phyloP scores from a whole-genome alignment of 2,113 vertebrate species.

The Mustela lutreola region DNA sequence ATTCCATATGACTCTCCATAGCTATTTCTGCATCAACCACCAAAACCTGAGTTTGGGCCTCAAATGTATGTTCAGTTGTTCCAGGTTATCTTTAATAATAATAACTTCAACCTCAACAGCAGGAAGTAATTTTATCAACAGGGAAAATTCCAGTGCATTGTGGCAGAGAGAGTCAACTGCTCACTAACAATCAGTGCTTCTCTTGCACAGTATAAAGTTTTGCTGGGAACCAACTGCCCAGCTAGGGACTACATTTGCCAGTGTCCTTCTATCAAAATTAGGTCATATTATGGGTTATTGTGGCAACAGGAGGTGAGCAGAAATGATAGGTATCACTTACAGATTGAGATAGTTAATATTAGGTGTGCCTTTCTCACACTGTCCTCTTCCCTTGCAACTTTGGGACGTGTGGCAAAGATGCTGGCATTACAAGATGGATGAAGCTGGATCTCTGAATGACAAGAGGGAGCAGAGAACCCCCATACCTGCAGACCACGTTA shows the following conservation, averaged over 20 bases:
- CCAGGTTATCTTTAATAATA: not conserved
- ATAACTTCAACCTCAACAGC: constrained; percentile 1
- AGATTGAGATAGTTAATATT: constrained; percentile 1
- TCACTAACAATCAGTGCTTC: not conserved
- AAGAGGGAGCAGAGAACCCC: not conserved
- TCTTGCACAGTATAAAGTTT: not conserved
- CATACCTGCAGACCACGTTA: not conserved
- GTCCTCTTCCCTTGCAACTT: not conserved
- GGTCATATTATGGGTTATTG: not conserved
- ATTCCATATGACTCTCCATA: not conserved
- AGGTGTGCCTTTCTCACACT: not conserved
- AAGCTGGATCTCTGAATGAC: constrained; percentile 20
- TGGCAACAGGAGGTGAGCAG: not conserved
- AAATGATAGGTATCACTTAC: not conserved
- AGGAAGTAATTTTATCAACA: constrained; percentile 16
- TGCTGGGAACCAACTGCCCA: not conserved
- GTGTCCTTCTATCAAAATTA: not conserved
- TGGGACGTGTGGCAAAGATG: not conserved
- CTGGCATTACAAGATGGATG: not conserved
- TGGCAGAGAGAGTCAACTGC: not conserved
- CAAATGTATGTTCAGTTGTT: not conserved
- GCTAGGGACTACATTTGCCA: not conserved
- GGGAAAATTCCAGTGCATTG: not conserved
- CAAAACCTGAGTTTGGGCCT: constrained; percentile 1
- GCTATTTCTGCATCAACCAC: not conserved